Base-by-base conservation (phyloP, 2,888 invertebrate species). In the Phortica okadai region DNA sequence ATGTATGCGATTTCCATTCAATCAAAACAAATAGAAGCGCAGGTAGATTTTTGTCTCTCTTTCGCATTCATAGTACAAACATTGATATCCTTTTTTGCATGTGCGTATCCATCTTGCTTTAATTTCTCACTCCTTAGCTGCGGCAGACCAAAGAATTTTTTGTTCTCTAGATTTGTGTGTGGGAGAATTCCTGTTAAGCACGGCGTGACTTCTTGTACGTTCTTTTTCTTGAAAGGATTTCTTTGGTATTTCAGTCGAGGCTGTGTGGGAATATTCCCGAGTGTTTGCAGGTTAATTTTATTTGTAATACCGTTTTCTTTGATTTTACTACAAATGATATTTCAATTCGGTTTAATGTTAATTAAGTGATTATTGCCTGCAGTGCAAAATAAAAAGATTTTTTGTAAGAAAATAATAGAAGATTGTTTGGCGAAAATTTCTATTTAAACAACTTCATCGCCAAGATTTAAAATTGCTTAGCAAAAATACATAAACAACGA, bases 171-270 rank as follows among this genome's bases (percentile, higher is more conserved):
- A 67, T 62, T 16, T 79, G 77, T 81, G 84, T 88, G 82, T 81
- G 88, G 77, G 87, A 85, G 86, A 87, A 79, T 85, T 85, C 88
- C 79, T 79, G 79, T 72, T 83, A 88, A 88, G 77, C 84, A 74
- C 85, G 74, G 82, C 85, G 85, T 88, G 85, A 85, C 85, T 87
- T 85, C 81, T 62, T 14, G 10, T 78, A 79, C 88, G 85, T 86
- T 85, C 59, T 58, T 11, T 56, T 82, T 78, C 74, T 80, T 78
- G 76, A 78, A 64, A 78, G 81, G 78, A 88, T 80, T 82, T 77
- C 80, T 88, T 82, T 80, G 83, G 84, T 86, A 66, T 77, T 77
- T 16, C 59, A 14, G 4, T 59, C n/a, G n/a, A n/a, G 21, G 16
- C 69, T 7, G 44, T 69, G 45, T 50, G 69, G n/a, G 69, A 69